Conservation (phyloP, 2,113 vertebrate species). For the Lasiurus borealis region DNA sequence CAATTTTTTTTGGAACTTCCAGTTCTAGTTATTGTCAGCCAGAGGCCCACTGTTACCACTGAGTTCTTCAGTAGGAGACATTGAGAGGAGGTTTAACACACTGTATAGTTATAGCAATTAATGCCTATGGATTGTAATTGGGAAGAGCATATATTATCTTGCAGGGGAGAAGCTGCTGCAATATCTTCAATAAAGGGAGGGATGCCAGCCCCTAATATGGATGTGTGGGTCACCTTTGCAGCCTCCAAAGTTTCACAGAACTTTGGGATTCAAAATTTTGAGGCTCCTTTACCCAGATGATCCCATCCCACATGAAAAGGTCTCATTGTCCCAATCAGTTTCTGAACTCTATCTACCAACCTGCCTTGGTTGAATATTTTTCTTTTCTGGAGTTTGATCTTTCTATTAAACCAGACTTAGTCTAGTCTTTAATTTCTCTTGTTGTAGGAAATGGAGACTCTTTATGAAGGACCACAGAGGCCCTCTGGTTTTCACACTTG, state of each 20-base stretch:
- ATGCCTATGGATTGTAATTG: not conserved
- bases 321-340: not conserved
- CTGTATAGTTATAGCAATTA: not conserved
- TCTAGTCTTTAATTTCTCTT: not conserved
- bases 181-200: not conserved
- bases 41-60: fast-evolving
- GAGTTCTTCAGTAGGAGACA: not conserved
- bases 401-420: not conserved
- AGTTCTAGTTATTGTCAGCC: not conserved
- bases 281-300: not conserved
- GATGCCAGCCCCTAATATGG: not conserved
- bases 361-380: not conserved
- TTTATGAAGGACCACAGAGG: not conserved
- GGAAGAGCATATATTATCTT: not conserved
- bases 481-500: not conserved
- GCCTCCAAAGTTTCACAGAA: not conserved
- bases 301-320: not conserved
- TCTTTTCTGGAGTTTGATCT: not conserved
- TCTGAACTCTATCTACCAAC: not conserved
- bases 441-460: not conserved
- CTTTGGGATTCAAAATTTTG: not conserved
- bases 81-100: not conserved
- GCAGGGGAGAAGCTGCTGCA: not conserved
- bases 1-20: not conserved
- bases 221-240: not conserved